Conservation (phyloP, 2,797 vertebrate genomes). For the Rousettus madagascariensis region DNA sequence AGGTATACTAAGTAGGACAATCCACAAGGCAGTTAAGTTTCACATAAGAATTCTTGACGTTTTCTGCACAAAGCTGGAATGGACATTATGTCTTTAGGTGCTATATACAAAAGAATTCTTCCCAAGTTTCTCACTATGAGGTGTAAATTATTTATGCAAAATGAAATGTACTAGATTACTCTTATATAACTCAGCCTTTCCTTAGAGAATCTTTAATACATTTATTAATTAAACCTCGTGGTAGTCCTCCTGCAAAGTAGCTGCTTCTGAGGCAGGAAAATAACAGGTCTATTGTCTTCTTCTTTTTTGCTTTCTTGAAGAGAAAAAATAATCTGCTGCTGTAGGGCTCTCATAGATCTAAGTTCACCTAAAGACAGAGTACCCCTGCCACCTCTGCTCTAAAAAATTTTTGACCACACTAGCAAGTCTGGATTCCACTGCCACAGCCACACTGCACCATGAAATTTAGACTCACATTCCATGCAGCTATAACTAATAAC, state of each 20-base stretch:
- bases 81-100: slow-evolving; percentile 53
- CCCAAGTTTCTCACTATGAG: slow-evolving; percentile 43
- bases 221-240: slow-evolving; percentile 53
- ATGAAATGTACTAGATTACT: slow-evolving; percentile 48
- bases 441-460: background rate
- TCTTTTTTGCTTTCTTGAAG: slow-evolving; percentile 6
- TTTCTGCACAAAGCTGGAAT: slow-evolving; percentile 40
- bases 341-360: background rate
- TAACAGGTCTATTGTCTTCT: background rate
- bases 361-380: background rate
- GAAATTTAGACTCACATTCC: background rate
- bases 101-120: slow-evolving; percentile 26
- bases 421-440: background rate
- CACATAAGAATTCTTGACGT: background rate
- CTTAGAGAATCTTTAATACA: slow-evolving; percentile 37
- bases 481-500: background rate
- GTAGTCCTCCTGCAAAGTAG: background rate
- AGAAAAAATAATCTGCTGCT: background rate
- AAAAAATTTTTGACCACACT: background rate
- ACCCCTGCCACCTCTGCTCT: background rate
- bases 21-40: background rate
- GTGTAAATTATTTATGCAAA: slow-evolving; percentile 68
- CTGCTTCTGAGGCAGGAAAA: background rate
- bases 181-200: slow-evolving; percentile 62
- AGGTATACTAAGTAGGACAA: background rate